Evolutionary conservation across 2,113 vertebrate genomes (phyloP).

Genomic region (Osmerus mordax): DNA sequence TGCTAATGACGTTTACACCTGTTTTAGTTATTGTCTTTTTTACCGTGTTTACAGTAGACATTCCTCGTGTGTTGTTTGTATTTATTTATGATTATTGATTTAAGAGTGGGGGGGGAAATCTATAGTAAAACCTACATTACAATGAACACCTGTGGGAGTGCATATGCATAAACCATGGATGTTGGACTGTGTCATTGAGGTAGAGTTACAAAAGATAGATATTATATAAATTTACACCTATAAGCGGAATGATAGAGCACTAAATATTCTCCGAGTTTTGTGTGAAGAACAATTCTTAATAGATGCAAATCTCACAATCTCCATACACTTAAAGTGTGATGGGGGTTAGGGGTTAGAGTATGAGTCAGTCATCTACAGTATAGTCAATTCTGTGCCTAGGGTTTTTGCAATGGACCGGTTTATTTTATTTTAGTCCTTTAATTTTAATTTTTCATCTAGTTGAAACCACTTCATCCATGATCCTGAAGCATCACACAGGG

Average conservation of each 20-base stretch:
- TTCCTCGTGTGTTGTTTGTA: slow-evolving; percentile 96
- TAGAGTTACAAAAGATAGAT: slow-evolving; percentile 80
- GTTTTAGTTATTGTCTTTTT: slow-evolving; percentile 80
- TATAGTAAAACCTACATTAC: slow-evolving; percentile 76
- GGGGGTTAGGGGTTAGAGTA: slow-evolving; percentile 77
- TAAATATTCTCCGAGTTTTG: slow-evolving; percentile 86
- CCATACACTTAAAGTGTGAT: slow-evolving; percentile 67
- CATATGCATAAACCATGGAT: slow-evolving; percentile 85
- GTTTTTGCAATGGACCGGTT: slow-evolving; percentile 82
- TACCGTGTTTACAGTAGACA: slow-evolving; percentile 96
- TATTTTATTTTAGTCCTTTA: no score
- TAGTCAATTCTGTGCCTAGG: slow-evolving; percentile 92
- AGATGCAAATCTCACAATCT: slow-evolving; percentile 80
- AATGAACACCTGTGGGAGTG: slow-evolving; percentile 82
- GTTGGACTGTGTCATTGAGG: slow-evolving; percentile 86
- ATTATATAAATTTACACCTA: slow-evolving; percentile 82
- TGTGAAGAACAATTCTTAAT: slow-evolving; percentile 72
- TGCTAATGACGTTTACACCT: slow-evolving; percentile 83
- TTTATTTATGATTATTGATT: slow-evolving; percentile 99
- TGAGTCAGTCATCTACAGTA: slow-evolving; percentile 79
- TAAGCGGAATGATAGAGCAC: slow-evolving; percentile 92
- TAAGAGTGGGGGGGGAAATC: slow-evolving; percentile 63
- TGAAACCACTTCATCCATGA: slow-evolving; percentile 82
- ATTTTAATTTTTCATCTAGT: slow-evolving; percentile 72
- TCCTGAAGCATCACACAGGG: slow-evolving; percentile 77